A percentile compares a stretch with the other conserved stretches of the same genome.
Conservation (phyloP, 1,140 invertebrate species). For the Samia ricini region DNA sequence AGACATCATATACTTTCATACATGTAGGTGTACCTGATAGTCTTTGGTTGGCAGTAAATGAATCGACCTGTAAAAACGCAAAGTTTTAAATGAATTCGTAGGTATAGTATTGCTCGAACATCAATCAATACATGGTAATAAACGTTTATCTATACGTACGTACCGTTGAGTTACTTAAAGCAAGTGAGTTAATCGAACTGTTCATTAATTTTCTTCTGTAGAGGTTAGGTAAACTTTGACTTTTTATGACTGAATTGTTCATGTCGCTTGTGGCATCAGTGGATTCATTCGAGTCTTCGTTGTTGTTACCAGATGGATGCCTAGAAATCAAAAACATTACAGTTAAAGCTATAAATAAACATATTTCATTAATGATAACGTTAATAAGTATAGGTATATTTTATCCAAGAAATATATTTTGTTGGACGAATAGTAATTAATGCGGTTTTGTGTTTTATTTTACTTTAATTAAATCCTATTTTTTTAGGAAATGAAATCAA, state of each 20-base stretch:
- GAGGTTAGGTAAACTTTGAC: constrained; percentile 87
- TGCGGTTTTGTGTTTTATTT: no score
- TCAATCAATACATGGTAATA: constrained; percentile 11
- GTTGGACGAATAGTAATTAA: neutral
- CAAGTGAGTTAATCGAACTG: constrained; percentile 70
- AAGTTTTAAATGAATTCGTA: constrained; percentile 32
- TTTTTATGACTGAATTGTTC: constrained; percentile 79
- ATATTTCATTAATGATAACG: neutral
- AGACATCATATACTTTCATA: constrained; percentile 83
- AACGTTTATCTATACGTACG: constrained; percentile 34
- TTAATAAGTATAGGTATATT: neutral
- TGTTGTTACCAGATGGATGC: constrained; percentile 89
- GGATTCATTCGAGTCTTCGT: constrained; percentile 72
- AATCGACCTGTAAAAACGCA: constrained; percentile 74
- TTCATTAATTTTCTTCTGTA: constrained; percentile 67
- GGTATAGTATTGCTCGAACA: constrained; percentile 17
- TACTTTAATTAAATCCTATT: neutral
- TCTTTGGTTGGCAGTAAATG: constrained; percentile 73
- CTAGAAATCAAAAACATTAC: constrained; percentile 56
- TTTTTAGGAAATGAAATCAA: neutral
- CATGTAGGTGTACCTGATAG: constrained; percentile 71
- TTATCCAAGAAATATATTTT: neutral
- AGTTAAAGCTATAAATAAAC: neutral
- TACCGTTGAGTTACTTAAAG: constrained; percentile 81
- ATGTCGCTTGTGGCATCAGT: constrained; percentile 62